Evolutionary conservation across 2,888 invertebrate species (phyloP), one percentile per base, ranked within the genome.

Genomic region (Linnaemya vulpina): DNA sequence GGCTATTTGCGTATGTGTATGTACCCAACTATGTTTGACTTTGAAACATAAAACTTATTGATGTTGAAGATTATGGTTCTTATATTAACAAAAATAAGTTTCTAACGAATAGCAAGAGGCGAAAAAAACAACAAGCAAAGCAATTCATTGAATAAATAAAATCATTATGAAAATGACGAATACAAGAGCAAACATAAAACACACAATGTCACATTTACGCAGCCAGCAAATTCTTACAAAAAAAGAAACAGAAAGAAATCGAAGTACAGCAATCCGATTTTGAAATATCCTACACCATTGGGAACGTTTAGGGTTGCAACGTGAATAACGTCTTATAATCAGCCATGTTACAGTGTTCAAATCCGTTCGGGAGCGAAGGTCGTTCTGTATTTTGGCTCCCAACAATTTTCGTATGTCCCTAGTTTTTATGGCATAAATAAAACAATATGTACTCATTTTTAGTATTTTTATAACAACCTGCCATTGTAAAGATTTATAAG

Each of bases 41-140:
- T 83, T 83, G 77, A 53, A 75, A 35, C 62, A 73, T 62, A 60
- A 43, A 70, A 73, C 46, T 51, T 82, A 82, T 82, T 76, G 20
- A 60, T 70, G 60, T 46, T 74, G 62, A 74, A 20, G 60, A 49
- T 40, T 49, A 51, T 62, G n/a, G 13, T 65, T 63, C 22, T 62
- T 17, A 63, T 15, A 53, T 65, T 65, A 43, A 65, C 55, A 17
- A 65, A 65, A 43, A 62, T 22, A 35, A 22, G 62, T 53, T 43
- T 62, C 62, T 43, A 40, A 63, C 40, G 43, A 55, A 70, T 13
- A 55, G 20, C 4, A 55, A 49, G 60, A 62, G n/a, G 38, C 13
- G n/a, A 38, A 22, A 43, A 43, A 46, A 46, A 46, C 15, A 15
- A 80, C 63, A 55, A 43, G 5, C 71, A 75, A 40, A 40, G 40